Evolutionary conservation across 1,140 invertebrate species (phyloP).

Genomic region (Hylaeus volcanicus): DNA sequence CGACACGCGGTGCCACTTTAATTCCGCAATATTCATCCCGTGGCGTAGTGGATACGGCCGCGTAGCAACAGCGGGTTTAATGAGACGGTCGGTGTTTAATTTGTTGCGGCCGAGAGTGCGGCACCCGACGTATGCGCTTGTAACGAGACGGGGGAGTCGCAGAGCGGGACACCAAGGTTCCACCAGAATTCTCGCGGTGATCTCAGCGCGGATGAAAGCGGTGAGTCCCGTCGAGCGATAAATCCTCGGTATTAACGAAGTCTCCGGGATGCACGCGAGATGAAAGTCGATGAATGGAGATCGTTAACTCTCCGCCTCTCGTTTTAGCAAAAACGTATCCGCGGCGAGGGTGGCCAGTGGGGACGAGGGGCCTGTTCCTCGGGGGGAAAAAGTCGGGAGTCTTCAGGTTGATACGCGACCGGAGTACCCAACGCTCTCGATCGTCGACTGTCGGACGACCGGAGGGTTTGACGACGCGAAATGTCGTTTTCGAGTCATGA

Average conservation of each 20-base stretch:
- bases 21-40: slow-evolving; percentile 38
- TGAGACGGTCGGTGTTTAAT: slow-evolving; percentile 41
- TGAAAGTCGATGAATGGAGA: slow-evolving; percentile 50
- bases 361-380: not conserved
- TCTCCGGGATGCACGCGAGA: slow-evolving; percentile 33
- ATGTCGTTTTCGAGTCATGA: too few species aligned
- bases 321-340: slow-evolving; percentile 49
- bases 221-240: slow-evolving; percentile 40
- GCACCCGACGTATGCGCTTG: not conserved
- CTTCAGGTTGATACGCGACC: not conserved
- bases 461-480: too few species aligned
- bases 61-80: slow-evolving; percentile 21
- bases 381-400: not conserved
- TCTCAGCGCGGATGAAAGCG: slow-evolving; percentile 40
- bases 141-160: not conserved
- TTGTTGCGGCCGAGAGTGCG: slow-evolving; percentile 13
- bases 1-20: slow-evolving; percentile 35
- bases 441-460: not conserved
- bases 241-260: slow-evolving; percentile 53
- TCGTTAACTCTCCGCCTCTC: slow-evolving; percentile 43
- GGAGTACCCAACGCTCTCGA: not conserved
- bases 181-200: slow-evolving; percentile 30
- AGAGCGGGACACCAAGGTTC: not conserved
- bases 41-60: not conserved
- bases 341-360: not conserved